These are phyloP conservation scores for Aramus guarauna DNA, from an alignment of 2,113 vertebrate genomes.

Conservation along the genomic window DNA sequence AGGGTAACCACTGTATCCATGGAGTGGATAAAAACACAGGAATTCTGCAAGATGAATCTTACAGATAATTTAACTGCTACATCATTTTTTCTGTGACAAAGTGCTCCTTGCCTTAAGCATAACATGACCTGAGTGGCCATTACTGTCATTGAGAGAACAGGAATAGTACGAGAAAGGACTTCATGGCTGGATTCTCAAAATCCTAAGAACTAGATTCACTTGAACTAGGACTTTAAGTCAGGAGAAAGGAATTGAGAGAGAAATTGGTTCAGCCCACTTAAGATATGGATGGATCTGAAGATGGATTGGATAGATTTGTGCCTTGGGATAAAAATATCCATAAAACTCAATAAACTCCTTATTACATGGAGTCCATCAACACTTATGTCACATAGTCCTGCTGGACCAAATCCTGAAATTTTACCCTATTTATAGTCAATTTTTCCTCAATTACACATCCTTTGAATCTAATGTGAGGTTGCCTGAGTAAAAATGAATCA, in stretches of 20 bases:
- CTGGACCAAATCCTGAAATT: neutral
- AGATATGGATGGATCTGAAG: neutral
- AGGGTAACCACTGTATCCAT: neutral
- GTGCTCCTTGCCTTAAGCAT: neutral
- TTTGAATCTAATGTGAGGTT: neutral
- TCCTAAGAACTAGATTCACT: neutral
- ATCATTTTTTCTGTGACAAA: neutral
- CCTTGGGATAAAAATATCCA: neutral
- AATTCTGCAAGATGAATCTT: neutral
- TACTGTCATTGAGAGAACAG: neutral
- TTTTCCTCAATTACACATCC: neutral
- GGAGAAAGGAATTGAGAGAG: neutral
- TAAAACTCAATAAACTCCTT: neutral
- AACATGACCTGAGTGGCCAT: neutral
- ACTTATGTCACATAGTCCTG: neutral
- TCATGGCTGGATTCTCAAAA: neutral
- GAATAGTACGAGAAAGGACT: neutral
- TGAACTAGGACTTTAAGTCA: neutral
- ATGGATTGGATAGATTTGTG: neutral
- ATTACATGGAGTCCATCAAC: neutral
- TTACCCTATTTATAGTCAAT: neutral
- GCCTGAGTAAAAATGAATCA: neutral
- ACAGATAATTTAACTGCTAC: neutral
- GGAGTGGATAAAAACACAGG: neutral
- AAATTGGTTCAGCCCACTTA: neutral